Conservation (phyloP, 1,140 invertebrate species). For the Brachionus koreanus region DNA sequence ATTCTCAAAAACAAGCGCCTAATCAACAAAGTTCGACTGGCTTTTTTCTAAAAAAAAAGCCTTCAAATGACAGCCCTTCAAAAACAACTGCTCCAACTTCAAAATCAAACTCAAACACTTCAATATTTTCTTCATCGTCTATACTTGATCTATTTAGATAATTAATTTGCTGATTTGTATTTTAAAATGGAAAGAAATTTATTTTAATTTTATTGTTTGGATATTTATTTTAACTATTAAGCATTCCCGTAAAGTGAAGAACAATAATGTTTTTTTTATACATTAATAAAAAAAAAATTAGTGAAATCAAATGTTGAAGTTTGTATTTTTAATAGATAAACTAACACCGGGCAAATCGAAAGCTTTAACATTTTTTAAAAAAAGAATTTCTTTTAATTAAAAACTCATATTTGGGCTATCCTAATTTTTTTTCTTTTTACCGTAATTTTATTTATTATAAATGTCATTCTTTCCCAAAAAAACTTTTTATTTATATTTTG, state of each 20-base stretch:
- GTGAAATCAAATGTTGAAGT: background rate
- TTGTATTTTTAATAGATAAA: background rate
- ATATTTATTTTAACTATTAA: constrained; percentile 31
- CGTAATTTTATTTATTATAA: constrained; percentile 31
- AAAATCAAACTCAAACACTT: constrained; percentile 29
- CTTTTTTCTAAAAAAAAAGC: constrained; percentile 16
- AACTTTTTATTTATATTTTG: constrained; percentile 1
- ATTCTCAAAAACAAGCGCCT: constrained; percentile 5
- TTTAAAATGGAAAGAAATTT: background rate
- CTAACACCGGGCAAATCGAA: background rate
- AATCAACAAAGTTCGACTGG: background rate
- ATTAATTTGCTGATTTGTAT: constrained; percentile 20
- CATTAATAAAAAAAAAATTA: background rate
- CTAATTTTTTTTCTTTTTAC: background rate
- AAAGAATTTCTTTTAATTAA: background rate
- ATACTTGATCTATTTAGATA: constrained; percentile 42
- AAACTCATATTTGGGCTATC: background rate
- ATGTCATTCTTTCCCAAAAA: background rate
- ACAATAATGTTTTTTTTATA: background rate
- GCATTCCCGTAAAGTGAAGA: constrained; percentile 29
- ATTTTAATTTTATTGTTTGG: constrained; percentile 2
- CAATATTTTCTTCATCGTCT: constrained; percentile 44
- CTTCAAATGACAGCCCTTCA: background rate
- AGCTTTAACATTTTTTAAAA: background rate
- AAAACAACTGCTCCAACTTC: background rate